phyloP scores from a whole-genome alignment of 2,888 invertebrate genomes.

The Cheilosia soror region DNA sequence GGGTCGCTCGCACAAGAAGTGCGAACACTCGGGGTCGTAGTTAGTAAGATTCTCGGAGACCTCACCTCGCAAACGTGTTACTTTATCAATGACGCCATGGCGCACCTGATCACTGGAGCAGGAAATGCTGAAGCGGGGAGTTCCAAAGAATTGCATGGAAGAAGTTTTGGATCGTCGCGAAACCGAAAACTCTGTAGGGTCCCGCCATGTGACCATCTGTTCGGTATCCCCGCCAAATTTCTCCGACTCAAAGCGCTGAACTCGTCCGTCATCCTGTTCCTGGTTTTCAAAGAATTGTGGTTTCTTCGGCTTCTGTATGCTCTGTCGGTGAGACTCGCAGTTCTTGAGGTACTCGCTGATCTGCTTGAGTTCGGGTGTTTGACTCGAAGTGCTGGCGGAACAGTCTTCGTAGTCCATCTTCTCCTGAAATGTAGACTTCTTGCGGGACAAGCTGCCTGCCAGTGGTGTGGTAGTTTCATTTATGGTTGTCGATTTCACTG shows the following conservation, averaged over 20 bases:
- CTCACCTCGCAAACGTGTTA: constrained; percentile 79
- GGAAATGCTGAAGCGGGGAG: constrained; percentile 82
- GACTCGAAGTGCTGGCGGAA: constrained; percentile 66
- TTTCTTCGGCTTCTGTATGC: constrained; percentile 76
- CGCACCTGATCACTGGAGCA: constrained; percentile 80
- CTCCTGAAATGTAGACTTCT: constrained; percentile 77
- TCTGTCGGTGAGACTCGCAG: constrained; percentile 80
- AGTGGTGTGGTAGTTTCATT: constrained; percentile 67
- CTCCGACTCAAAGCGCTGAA: constrained; percentile 82
- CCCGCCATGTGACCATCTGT: constrained; percentile 90
- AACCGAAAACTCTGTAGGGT: constrained; percentile 83
- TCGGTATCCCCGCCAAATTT: constrained; percentile 82
- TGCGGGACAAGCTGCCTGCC: constrained; percentile 64
- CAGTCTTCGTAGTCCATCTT: constrained; percentile 82
- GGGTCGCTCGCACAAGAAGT: constrained; percentile 90
- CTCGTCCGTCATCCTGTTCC: constrained; percentile 77
- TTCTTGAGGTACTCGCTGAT: constrained; percentile 82
- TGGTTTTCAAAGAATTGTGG: constrained; percentile 54
- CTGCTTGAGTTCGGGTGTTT: constrained; percentile 80
- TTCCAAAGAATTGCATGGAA: constrained; percentile 79
- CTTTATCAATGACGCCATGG: constrained; percentile 78
- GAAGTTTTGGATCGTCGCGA: constrained; percentile 77
- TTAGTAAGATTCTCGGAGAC: constrained; percentile 81
- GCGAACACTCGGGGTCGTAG: constrained; percentile 89
- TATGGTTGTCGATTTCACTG: constrained; percentile 47